These are phyloP conservation scores for Prionchulus punctatus DNA, from an alignment of 2,888 invertebrate species.

Conservation along the genomic window DNA sequence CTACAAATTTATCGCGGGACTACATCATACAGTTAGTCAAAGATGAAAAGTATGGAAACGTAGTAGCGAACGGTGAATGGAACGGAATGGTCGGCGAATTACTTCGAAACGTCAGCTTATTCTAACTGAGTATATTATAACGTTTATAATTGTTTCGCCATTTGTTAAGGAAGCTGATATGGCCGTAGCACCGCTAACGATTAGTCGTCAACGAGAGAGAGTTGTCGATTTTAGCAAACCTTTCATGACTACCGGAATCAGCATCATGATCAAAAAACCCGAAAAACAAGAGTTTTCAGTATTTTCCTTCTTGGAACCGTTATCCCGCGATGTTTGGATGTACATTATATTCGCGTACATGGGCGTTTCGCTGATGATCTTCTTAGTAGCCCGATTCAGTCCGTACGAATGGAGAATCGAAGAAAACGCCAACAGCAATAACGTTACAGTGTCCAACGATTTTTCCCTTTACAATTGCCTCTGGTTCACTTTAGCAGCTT, in stretches of 20 bases:
- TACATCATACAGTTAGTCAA: constrained; percentile 59
- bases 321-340: constrained; percentile 90
- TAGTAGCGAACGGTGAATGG: constrained; percentile 37
- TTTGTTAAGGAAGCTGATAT: constrained; percentile 84
- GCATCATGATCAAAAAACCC: constrained; percentile 82
- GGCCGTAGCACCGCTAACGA: constrained; percentile 82
- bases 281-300: constrained; percentile 52
- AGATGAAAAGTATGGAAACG: constrained; percentile 56
- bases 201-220: constrained; percentile 77
- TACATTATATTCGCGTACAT: constrained; percentile 60
- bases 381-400: constrained; percentile 8
- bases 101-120: constrained; percentile 27
- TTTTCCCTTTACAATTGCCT: constrained; percentile 87
- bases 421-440: constrained; percentile 34
- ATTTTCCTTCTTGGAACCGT: constrained; percentile 86
- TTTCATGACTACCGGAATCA: constrained; percentile 81
- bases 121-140: too few relatives aligned
- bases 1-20: constrained; percentile 45
- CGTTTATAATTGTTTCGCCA: too few relatives aligned
- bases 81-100: constrained; percentile 41
- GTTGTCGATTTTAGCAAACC: constrained; percentile 91
- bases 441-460: constrained; percentile 50
- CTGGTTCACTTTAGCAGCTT: constrained; percentile 91
- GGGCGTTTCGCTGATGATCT: constrained; percentile 37
- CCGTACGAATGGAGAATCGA: constrained; percentile 68